phyloP scores from a whole-genome alignment of 1,140 invertebrate genomes.

The Listronotus oregonensis region DNA sequence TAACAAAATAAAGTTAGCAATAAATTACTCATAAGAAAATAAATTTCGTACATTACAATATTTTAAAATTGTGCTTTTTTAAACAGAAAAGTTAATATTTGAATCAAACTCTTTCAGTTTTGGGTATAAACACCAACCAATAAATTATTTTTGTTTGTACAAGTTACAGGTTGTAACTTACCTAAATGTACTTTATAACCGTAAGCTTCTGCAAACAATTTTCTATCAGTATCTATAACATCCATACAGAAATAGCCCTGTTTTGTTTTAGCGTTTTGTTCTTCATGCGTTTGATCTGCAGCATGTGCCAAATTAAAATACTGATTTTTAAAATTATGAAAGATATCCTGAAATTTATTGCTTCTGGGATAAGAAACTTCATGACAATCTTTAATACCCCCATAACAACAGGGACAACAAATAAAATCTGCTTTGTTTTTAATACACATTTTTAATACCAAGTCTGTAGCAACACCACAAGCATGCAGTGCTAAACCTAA shows the following conservation, averaged over 20 bases:
- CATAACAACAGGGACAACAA: slow-evolving; percentile 94
- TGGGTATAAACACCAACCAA: slow-evolving; percentile 71
- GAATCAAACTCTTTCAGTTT: slow-evolving; percentile 14
- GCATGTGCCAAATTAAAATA: slow-evolving; percentile 85
- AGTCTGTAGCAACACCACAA: slow-evolving; percentile 92
- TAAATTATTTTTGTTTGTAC: slow-evolving; percentile 93
- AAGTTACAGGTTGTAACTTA: slow-evolving; percentile 76
- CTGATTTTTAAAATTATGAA: slow-evolving; percentile 22
- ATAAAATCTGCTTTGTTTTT: slow-evolving; percentile 80
- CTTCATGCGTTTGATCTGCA: slow-evolving; percentile 85
- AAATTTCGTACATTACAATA: no score
- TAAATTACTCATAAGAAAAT: no score
- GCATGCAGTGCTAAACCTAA: slow-evolving; percentile 90
- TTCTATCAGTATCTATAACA: slow-evolving; percentile 86
- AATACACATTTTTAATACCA: slow-evolving; percentile 86
- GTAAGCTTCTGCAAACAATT: slow-evolving; percentile 70
- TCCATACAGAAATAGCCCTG: slow-evolving; percentile 85
- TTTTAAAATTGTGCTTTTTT: no score
- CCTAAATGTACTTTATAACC: slow-evolving; percentile 78
- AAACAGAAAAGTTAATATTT: no score
- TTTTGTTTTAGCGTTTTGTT: slow-evolving; percentile 68
- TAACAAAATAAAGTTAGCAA: no score
- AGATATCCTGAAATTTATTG: slow-evolving; percentile 57
- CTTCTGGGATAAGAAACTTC: slow-evolving; percentile 77
- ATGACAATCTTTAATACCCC: slow-evolving; percentile 76